Evolutionary conservation across 1,140 invertebrate genomes (phyloP).

Genomic region (Zaprionus lachaisei): DNA sequence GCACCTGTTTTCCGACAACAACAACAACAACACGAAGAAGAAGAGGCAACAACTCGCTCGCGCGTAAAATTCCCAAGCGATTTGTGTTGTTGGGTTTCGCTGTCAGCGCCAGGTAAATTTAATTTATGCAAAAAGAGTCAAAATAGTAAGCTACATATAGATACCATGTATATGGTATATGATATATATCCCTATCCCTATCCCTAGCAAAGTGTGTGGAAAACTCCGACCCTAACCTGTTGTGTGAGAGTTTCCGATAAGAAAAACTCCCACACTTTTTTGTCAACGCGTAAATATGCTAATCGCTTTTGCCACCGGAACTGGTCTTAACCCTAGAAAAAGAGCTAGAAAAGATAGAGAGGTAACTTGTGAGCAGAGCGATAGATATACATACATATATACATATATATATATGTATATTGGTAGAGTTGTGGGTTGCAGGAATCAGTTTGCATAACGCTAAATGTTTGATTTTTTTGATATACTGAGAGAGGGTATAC

Average conservation of each 20-base stretch:
- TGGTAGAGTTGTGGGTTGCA: neutral
- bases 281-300: constrained; percentile 36
- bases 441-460: neutral
- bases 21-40: constrained; percentile 10
- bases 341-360: neutral
- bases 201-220: constrained; percentile 23
- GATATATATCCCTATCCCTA: neutral
- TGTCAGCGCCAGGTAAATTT: constrained; percentile 49
- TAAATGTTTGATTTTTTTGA: no score
- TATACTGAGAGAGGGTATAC: no score
- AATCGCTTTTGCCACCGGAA: constrained; percentile 33
- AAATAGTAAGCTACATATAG: neutral
- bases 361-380: neutral
- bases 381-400: no score
- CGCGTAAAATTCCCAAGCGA: constrained; percentile 37
- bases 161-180: neutral
- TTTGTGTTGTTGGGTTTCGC: constrained; percentile 10
- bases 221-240: constrained; percentile 49
- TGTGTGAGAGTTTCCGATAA: constrained; percentile 61
- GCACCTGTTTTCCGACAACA: constrained; percentile 65
- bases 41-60: constrained; percentile 42
- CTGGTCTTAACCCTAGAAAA: neutral
- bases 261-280: constrained; percentile 59
- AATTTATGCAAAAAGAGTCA: constrained; percentile 67
- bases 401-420: no score